Base-by-base conservation (phyloP, 2,888 invertebrate genomes). In the Drosophila neotestacea region DNA sequence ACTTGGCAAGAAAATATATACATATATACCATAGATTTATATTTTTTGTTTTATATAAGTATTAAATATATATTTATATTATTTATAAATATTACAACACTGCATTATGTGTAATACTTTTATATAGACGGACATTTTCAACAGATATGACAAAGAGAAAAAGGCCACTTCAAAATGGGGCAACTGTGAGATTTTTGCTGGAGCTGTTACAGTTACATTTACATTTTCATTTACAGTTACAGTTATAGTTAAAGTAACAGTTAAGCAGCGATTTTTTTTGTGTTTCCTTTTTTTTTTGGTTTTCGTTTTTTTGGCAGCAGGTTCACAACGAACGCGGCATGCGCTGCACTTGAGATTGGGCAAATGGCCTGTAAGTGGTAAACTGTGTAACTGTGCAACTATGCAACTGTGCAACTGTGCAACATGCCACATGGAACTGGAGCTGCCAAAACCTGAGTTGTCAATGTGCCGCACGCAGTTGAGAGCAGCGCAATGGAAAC, bases 381-480 rank as follows among this genome's bases (percentile, higher is more conserved):
- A 22, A 22, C 22, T 22, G 22, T 28, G 34, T 34, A 46, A 46
- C 32, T 32, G 36, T 22, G n/a, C 36, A 59, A 60, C 59, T 30
- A 50, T 28, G 10, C 10, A 28, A 38, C 46, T 4, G 9, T 34
- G 68, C 62, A 54, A 63, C 58, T 47, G 41, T 63, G 62, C 65
- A 30, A 51, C 68, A 61, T 72, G 72, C 60, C 66, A 58, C 67
- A 64, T 50, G 63, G 47, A 66, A 61, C 70, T 63, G 60, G 47
- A 66, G 63, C 70, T 63, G 60, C 63, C 67, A 73, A 41, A 77
- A 36, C 56, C 56, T 47, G 42, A 81, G 62, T 69, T 79, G 79
- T 64, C 77, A 71, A 83, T 81, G 86, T 80, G 81, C 81, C 81
- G 65, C 86, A 82, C 84, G 81, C 86, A 86, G 72, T 59, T 16